Conservation (phyloP, 2,797 vertebrate species). For the Galago senegalensis region DNA sequence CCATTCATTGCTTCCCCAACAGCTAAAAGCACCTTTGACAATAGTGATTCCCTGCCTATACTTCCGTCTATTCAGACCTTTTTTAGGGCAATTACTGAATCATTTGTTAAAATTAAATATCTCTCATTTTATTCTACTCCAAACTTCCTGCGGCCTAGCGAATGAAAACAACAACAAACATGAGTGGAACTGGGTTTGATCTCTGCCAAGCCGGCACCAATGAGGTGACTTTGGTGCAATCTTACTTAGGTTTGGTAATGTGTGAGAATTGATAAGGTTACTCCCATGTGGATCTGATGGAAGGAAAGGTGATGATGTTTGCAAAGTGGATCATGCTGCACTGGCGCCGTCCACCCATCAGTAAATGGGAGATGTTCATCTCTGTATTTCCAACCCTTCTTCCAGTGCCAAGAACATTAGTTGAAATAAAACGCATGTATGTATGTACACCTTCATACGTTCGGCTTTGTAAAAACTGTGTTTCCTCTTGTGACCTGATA, state of each 20-base stretch:
- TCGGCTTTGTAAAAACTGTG: background rate
- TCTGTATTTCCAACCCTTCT: background rate
- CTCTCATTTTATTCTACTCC: background rate
- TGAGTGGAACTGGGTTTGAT: background rate
- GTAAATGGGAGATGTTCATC: background rate
- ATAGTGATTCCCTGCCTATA: background rate
- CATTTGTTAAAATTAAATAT: background rate
- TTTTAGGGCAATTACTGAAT: conserved; percentile 31
- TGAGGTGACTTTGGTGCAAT: background rate
- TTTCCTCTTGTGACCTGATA: conserved; percentile 14
- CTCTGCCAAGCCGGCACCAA: background rate
- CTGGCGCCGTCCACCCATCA: background rate
- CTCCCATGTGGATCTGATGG: background rate
- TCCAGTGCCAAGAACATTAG: background rate
- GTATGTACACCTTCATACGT: background rate
- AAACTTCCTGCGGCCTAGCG: background rate
- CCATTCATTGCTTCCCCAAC: conserved; percentile 33
- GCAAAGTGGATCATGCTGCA: background rate
- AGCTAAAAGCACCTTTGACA: background rate
- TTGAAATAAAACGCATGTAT: conserved; percentile 46
- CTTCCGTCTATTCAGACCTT: conserved; percentile 16
- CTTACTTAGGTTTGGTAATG: background rate
- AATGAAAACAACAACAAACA: conserved; percentile 42
- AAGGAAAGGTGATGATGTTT: background rate
- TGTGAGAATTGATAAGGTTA: background rate